Base-by-base conservation (phyloP, 92 coral and sea anemone species). In the Ricordea florida region DNA sequence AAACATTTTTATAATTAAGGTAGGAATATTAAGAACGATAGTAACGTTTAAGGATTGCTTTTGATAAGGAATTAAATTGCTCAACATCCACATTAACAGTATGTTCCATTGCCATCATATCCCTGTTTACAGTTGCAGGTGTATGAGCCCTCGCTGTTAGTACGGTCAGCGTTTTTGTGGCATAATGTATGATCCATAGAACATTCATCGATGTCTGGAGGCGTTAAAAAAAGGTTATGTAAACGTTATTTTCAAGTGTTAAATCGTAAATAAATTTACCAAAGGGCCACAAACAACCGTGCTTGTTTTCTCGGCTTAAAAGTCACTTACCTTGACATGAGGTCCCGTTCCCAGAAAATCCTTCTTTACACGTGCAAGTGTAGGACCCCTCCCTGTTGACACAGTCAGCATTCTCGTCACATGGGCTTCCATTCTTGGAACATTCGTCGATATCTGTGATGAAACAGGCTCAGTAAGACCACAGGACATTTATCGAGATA, bases 91-190 rank as follows among this genome's bases (percentile, higher is more conserved):
- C n/a, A n/a, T n/a, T 47, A 28, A 47, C 55, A 47, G 11, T 18
- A 32, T 0, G n/a, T 14, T 23, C 75, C 75, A 68, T 53, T 20
- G 18, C 64, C 77, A 8, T 45, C 49, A 58, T 49, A 90, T 30
- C 97, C 97, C 6, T 10, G 43, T 7, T 52, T 57, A 52, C 97
- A 90, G 2, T 17, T 20, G 36, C 97, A 90, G 20, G 11, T 20
- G 64, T 82, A 87, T 24, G 97, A 90, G 4, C 92, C 97, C 4
- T 67, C 42, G 3, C 51, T 82, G 69, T 90, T 90, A 14, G 71
- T 53, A 32, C 97, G 87, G 5, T 31, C 26, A 38, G 92, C 87
- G 49, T 86, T 80, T 2, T 27, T 47, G 34, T 67, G 69, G 8
- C 91, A 86, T 3, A 43, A 81, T 17, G 59, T 15, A 11, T 51